phyloP scores from a whole-genome alignment of 2,888 invertebrate species.

The Spodoptera exigua region DNA sequence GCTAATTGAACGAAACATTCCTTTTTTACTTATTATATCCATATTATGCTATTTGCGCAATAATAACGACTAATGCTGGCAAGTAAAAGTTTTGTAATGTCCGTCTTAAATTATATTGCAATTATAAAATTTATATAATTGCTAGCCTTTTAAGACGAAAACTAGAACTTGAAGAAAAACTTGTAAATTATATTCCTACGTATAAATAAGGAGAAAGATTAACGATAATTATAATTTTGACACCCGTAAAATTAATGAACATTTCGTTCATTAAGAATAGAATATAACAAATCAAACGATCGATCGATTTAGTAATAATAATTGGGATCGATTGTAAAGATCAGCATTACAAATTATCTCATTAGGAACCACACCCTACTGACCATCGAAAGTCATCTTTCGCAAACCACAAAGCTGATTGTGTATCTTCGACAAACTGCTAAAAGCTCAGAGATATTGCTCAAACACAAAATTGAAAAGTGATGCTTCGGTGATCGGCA shows the following conservation, averaged over 20 bases:
- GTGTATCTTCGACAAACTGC: slow-evolving; percentile 60
- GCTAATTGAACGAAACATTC: slow-evolving; percentile 35
- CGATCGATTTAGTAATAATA: slow-evolving; percentile 25
- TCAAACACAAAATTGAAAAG: slow-evolving; percentile 73
- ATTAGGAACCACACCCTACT: slow-evolving; percentile 41
- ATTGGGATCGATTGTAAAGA: slow-evolving; percentile 22
- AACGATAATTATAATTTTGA: slow-evolving; percentile 26
- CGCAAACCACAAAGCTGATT: slow-evolving; percentile 65
- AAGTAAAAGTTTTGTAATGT: not conserved
- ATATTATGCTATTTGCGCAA: slow-evolving; percentile 16
- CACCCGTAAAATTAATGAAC: slow-evolving; percentile 27
- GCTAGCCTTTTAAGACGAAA: slow-evolving; percentile 3
- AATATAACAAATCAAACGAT: slow-evolving; percentile 1
- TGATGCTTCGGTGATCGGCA: slow-evolving; percentile 66
- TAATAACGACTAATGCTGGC: slow-evolving; percentile 9
- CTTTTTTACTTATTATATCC: slow-evolving; percentile 27
- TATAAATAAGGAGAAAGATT: slow-evolving; percentile 20
- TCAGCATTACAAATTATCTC: slow-evolving; percentile 25
- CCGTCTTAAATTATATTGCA: not conserved
- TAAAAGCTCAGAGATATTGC: slow-evolving; percentile 72
- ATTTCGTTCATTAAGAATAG: slow-evolving; percentile 14
- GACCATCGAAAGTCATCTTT: slow-evolving; percentile 58
- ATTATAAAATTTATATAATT: slow-evolving; percentile 4
- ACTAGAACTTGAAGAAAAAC: slow-evolving; percentile 14
- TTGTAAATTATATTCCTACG: slow-evolving; percentile 28